phyloP scores from a whole-genome alignment of 2,113 vertebrate species.

The Malurus elegans region DNA sequence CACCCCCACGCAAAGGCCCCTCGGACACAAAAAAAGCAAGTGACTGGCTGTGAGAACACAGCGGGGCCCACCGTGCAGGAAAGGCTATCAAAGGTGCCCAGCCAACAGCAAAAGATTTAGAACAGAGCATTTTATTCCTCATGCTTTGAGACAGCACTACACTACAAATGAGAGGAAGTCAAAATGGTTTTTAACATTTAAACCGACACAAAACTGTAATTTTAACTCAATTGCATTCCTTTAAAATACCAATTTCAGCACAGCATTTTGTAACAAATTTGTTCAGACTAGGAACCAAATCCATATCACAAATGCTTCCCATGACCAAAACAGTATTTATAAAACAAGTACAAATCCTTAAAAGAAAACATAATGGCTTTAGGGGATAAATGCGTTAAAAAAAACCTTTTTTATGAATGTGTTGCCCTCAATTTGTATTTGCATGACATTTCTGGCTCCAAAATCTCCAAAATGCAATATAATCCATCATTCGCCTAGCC shows the following conservation, averaged over 20 bases:
- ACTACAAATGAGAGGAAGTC: background rate
- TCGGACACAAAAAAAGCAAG: background rate
- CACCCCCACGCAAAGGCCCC: background rate
- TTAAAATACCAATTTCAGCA: background rate
- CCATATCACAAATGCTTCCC: background rate
- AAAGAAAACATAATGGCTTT: background rate
- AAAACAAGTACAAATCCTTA: background rate
- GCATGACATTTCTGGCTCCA: background rate
- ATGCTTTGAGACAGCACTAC: background rate
- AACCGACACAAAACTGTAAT: background rate
- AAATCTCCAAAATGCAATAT: background rate
- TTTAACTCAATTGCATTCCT: background rate
- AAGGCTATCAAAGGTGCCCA: background rate
- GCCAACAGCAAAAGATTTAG: background rate
- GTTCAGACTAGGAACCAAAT: background rate
- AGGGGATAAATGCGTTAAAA: background rate
- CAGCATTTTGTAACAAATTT: background rate
- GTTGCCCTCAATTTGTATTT: background rate
- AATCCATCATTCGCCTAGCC: background rate
- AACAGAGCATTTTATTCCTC: background rate
- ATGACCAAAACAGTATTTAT: background rate
- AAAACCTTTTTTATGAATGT: background rate
- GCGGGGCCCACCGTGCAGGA: fast-evolving
- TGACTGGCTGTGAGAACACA: background rate
- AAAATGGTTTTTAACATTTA: background rate